Evolutionary conservation across 53 echinoderm and acorn worm species (phyloP).

Genomic region (Paracentrotus lividus): DNA sequence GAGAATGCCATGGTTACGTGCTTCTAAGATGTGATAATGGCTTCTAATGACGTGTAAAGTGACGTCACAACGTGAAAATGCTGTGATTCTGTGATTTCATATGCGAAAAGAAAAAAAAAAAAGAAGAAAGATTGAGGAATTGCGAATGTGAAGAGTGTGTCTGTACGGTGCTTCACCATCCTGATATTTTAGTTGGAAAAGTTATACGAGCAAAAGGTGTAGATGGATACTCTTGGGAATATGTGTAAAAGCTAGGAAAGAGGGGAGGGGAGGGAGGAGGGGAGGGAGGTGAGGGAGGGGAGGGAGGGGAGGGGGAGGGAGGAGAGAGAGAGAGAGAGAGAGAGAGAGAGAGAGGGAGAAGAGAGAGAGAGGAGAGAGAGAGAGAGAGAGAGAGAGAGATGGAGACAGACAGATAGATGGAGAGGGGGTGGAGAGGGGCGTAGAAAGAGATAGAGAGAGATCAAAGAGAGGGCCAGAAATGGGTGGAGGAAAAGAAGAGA

Average conservation of each 20-base stretch:
- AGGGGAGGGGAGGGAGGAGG: not conserved
- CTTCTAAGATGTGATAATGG: conserved; percentile 27
- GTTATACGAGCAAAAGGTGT: not conserved
- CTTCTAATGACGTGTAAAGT: conserved; percentile 14
- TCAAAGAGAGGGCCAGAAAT: not conserved
- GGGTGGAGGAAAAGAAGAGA: not conserved
- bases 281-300: not conserved
- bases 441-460: not conserved
- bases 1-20: conserved; percentile 2
- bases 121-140: not conserved
- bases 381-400: not conserved
- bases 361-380: not conserved
- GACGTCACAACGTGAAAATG: conserved; percentile 42
- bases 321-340: not conserved
- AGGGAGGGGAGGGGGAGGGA: not conserved
- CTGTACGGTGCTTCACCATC: not conserved
- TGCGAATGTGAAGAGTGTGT: no score
- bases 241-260: not conserved
- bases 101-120: not conserved
- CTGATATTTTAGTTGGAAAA: not conserved
- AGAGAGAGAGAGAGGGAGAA: not conserved
- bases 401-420: not conserved
- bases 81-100: not conserved
- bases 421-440: not conserved
- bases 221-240: not conserved